Base-by-base conservation (phyloP, 2,113 vertebrate species). In the Stigmatopora nigra region DNA sequence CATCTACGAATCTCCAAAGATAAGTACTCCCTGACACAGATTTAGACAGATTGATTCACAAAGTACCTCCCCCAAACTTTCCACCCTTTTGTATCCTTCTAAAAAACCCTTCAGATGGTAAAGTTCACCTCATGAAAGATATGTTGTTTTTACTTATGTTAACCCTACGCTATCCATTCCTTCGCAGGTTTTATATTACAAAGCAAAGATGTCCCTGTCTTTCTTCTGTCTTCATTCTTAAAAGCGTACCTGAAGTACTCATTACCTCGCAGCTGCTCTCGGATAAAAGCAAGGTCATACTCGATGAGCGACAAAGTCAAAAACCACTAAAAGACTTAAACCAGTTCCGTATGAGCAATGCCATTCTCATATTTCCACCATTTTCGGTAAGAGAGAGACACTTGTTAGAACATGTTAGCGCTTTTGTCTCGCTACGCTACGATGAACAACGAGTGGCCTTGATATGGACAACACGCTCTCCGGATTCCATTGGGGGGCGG, bases 311-410 rank as follows among this genome's bases (percentile, higher is more conserved):
- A 83, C 70, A 36, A 13, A 70, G 49, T 19, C 69, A 4, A 19
- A 78, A 71, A 68, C 49, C 75, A 56, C 63, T 66, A 63, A 62
- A 13, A 57, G 63, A 74, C 56, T 60, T 60, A 44, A 65, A 45
- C 20, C 36, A 19, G 63, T 62, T 53, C 44, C 35, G 56, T 70
- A 61, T 83, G 80, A 84, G 72, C 73, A 82, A 85, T 67, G 65
- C 64, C 80, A 82, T 81, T 72, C 83, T 84, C 77, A 77, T 67
- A 70, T 83, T 81, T 84, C 76, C 62, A n/a, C 69, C 14, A 3
- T 67, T 68, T 57, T 78, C n/a, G 56, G 51, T 68, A 47, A 77
- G 64, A 69, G 64, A 69, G 46, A 44, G 56, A 62, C 72, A 72
- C 88, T 61, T 86, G 88, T 68, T 59, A 7, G 41, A 69, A 67